Evolutionary conservation across 2,888 invertebrate species (phyloP).

Genomic region (Xylocampa areola): DNA sequence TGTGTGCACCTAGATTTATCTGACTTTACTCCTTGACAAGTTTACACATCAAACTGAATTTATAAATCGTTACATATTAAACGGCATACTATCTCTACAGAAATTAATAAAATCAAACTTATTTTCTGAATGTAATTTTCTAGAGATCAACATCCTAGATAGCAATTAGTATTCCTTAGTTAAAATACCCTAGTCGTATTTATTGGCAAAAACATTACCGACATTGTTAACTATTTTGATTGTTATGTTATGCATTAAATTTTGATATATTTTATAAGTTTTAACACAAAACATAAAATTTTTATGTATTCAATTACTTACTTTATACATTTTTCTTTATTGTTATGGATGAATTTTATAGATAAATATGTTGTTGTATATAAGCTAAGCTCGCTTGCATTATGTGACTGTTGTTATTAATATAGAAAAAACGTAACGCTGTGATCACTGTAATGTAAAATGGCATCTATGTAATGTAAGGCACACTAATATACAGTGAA

Average conservation of each 20-base stretch:
- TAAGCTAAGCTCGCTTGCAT: conserved; percentile 88
- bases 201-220: conserved; percentile 87
- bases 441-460: conserved; percentile 78
- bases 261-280: conserved; percentile 61
- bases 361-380: conserved; percentile 80
- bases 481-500: conserved; percentile 81
- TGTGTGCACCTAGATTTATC: conserved; percentile 19
- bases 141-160: conserved; percentile 74
- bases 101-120: conserved; percentile 13
- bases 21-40: background rate
- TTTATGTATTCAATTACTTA: conserved; percentile 62
- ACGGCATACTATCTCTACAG: conserved; percentile 55
- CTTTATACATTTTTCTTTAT: conserved; percentile 67
- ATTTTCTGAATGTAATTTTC: conserved; percentile 54
- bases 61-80: background rate
- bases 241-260: conserved; percentile 62
- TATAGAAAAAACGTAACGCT: conserved; percentile 72
- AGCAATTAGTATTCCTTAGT: conserved; percentile 65
- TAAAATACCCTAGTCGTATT: conserved; percentile 68
- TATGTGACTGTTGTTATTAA: conserved; percentile 88
- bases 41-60: background rate
- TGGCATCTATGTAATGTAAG: conserved; percentile 81
- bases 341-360: conserved; percentile 72
- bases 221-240: conserved; percentile 61
- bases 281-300: conserved; percentile 60